Percentiles rank a stretch among this genome's conserved stretches.
Conservation (phyloP, 2,888 invertebrate genomes). For the Chromoteleia sp. region DNA sequence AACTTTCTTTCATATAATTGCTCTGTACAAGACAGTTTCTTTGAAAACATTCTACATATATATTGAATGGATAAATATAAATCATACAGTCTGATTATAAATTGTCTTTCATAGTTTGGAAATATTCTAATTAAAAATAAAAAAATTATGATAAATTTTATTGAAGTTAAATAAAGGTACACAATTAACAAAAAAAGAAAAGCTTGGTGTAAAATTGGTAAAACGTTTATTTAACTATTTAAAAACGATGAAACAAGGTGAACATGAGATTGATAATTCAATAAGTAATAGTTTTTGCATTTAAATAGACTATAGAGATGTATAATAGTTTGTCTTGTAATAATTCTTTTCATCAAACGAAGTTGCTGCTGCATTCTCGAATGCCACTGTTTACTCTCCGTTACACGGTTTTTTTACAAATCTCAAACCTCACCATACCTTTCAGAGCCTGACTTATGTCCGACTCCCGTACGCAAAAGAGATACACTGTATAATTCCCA, state of each 20-base stretch:
- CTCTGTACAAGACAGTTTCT: too few species aligned
- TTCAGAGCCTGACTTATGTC: constrained; percentile 4
- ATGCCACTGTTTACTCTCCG: constrained; percentile 54
- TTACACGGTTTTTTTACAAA: constrained; percentile 57
- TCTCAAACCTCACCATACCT: constrained; percentile 41
- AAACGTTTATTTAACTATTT: constrained; percentile 84
- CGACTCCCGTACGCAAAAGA: constrained; percentile 71
- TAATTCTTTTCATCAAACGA: constrained; percentile 61
- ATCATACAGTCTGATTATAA: too few species aligned
- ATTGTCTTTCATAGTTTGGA: too few species aligned
- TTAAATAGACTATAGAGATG: constrained; percentile 84
- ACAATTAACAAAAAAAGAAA: not conserved
- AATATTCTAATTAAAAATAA: too few species aligned
- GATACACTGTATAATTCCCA: constrained; percentile 69
- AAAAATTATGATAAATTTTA: too few species aligned
- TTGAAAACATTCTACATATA: too few species aligned
- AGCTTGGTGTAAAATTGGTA: constrained; percentile 80
- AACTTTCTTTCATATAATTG: too few species aligned
- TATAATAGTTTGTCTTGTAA: constrained; percentile 79
- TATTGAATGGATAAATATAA: too few species aligned
- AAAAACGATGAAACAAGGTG: constrained; percentile 84
- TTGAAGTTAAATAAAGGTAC: not conserved
- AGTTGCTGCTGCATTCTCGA: constrained; percentile 61
- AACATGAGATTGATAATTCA: constrained; percentile 84
- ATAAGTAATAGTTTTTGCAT: constrained; percentile 81